Percentiles rank a stretch among this genome's conserved stretches.
phyloP scores from a whole-genome alignment of 2,797 vertebrate species.

The Coregonus suidteri region DNA sequence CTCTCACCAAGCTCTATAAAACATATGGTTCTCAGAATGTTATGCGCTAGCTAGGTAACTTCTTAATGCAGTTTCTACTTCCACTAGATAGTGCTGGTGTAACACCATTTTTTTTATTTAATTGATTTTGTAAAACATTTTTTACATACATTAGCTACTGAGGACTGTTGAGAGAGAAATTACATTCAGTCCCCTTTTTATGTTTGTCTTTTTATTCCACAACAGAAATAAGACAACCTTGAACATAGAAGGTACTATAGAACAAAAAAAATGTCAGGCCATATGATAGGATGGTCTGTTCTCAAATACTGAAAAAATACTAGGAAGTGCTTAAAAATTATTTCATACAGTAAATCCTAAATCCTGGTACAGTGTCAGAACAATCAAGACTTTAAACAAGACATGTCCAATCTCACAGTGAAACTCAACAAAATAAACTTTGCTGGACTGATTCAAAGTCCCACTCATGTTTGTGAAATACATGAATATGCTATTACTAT shows the following conservation, averaged over 20 bases:
- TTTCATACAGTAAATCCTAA: slow-evolving; percentile 68
- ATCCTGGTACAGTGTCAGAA: slow-evolving; percentile 72
- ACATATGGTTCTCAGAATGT: no score
- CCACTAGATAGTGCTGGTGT: not conserved
- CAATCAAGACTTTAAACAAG: slow-evolving; percentile 45
- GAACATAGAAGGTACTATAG: slow-evolving; percentile 51
- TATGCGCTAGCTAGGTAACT: not conserved
- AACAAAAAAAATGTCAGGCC: slow-evolving; percentile 27
- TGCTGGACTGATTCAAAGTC: slow-evolving; percentile 35
- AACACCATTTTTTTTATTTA: not conserved
- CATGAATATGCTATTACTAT: slow-evolving; percentile 12
- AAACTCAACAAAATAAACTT: slow-evolving; percentile 44
- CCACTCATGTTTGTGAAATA: slow-evolving; percentile 49
- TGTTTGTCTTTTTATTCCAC: slow-evolving; percentile 54
- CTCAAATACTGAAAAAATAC: slow-evolving; percentile 39
- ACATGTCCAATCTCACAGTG: slow-evolving; percentile 64
- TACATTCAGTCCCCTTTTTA: not conserved
- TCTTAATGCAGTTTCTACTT: not conserved
- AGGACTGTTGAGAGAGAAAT: not conserved
- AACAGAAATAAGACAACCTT: slow-evolving; percentile 53
- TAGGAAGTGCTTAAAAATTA: slow-evolving; percentile 45
- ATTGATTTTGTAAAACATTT: not conserved
- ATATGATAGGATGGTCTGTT: slow-evolving; percentile 20
- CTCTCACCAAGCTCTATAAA: no score
- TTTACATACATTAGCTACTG: not conserved